A percentile compares a stretch with the other conserved stretches of the same genome.
Conservation (phyloP, 2,888 invertebrate genomes). For the Leptinotarsa haldemani region DNA sequence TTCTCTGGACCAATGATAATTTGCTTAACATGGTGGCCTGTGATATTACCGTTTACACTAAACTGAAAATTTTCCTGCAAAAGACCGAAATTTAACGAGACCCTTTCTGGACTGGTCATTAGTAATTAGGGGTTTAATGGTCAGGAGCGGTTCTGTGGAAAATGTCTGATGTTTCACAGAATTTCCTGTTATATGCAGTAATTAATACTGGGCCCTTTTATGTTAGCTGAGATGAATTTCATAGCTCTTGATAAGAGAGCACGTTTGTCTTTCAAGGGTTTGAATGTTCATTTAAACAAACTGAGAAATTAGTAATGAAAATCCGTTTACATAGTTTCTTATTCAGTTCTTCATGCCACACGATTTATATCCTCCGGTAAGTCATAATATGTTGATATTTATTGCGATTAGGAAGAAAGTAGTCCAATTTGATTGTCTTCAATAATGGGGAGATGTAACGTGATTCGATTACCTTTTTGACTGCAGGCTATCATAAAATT, state of each 20-base stretch:
- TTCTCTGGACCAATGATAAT: background rate
- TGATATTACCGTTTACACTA: conserved; percentile 13
- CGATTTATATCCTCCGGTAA: no score
- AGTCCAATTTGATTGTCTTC: no score
- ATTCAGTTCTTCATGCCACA: no score
- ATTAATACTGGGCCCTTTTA: background rate
- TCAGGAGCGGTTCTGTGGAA: background rate
- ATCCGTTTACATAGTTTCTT: no score
- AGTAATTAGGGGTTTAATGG: conserved; percentile 9
- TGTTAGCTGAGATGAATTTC: background rate
- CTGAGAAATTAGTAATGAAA: background rate
- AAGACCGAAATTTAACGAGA: conserved; percentile 38
- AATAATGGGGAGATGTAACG: no score
- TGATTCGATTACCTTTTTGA: no score
- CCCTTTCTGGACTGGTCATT: conserved; percentile 14
- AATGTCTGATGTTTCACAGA: conserved; percentile 8
- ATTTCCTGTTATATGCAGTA: background rate
- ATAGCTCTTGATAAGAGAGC: background rate
- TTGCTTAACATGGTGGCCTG: conserved; percentile 1
- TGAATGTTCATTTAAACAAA: background rate
- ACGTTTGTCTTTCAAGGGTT: background rate
- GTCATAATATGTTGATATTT: no score
- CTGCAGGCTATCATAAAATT: no score
- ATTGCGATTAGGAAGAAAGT: no score
- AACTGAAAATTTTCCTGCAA: conserved; percentile 32